phyloP scores from a whole-genome alignment of 2,797 vertebrate species.

The Cetoscarus ocellatus region DNA sequence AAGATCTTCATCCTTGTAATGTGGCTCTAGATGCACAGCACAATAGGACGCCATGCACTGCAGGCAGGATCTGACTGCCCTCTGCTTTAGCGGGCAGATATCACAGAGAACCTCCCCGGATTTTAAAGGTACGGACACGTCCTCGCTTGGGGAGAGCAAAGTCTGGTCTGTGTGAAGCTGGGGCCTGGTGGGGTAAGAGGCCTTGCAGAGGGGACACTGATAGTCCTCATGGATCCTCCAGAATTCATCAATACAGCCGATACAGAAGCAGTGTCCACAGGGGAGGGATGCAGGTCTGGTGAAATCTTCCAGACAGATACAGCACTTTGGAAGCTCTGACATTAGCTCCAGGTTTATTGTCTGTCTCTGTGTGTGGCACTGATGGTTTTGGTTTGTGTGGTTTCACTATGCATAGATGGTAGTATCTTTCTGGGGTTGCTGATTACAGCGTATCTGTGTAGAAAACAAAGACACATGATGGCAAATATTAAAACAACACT shows the following conservation, averaged over 20 bases:
- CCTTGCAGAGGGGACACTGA: slow-evolving; percentile 71
- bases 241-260: slow-evolving; percentile 67
- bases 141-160: not conserved
- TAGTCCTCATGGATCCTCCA: slow-evolving; percentile 56
- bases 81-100: slow-evolving; percentile 44
- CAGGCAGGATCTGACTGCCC: slow-evolving; percentile 77
- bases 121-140: slow-evolving; percentile 30
- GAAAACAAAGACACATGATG: not conserved
- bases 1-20: slow-evolving; percentile 55
- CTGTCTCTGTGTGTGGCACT: not conserved
- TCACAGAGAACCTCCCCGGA: slow-evolving; percentile 74
- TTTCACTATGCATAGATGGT: not conserved
- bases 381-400: not conserved
- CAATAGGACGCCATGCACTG: slow-evolving; percentile 75
- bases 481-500: not conserved
- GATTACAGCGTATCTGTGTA: not conserved
- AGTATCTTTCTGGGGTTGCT: not conserved
- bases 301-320: slow-evolving; percentile 72
- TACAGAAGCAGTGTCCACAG: slow-evolving; percentile 74
- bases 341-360: not conserved
- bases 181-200: slow-evolving; percentile 53
- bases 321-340: slow-evolving; percentile 55
- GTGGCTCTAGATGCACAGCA: slow-evolving; percentile 57
- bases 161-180: slow-evolving; percentile 36
- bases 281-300: slow-evolving; percentile 44